Evolutionary conservation across 1,140 invertebrate species (phyloP).

Genomic region (Drosophila serrata): DNA sequence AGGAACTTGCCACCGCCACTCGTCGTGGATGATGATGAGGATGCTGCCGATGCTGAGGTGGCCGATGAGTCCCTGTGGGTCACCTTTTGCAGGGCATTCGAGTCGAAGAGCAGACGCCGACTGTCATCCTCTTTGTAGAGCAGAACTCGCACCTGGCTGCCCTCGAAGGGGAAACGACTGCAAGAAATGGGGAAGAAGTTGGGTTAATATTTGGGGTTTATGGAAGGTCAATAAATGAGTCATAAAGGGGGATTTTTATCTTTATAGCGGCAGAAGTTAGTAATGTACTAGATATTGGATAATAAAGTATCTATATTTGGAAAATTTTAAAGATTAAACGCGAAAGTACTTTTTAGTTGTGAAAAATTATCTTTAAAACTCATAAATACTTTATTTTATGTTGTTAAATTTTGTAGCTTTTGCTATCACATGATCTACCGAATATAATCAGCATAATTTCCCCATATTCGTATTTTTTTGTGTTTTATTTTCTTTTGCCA

Average conservation of each 20-base stretch:
- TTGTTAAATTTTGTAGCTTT: background rate
- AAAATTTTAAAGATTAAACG: background rate
- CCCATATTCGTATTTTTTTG: background rate
- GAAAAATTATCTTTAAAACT: background rate
- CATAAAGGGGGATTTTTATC: background rate
- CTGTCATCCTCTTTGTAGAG: conserved; percentile 94
- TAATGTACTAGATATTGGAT: background rate
- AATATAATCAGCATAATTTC: conserved; percentile 1
- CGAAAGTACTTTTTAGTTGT: background rate
- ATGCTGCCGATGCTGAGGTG: conserved; percentile 26
- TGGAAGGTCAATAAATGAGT: background rate
- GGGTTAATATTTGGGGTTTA: background rate
- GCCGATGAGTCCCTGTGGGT: conserved; percentile 66
- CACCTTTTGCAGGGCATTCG: conserved; percentile 89
- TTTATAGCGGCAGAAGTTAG: background rate
- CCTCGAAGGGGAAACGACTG: conserved; percentile 87
- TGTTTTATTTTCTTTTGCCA: background rate
- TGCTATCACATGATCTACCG: background rate
- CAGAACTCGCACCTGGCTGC: conserved; percentile 91
- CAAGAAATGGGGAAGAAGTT: conserved; percentile 25
- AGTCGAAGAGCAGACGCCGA: conserved; percentile 94
- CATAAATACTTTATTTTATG: background rate
- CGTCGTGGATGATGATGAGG: conserved; percentile 17
- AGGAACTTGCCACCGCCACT: conserved; percentile 62
- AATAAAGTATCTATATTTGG: background rate